Percentiles rank a stretch among this genome's conserved stretches.
phyloP scores from a whole-genome alignment of 35 echinoderm and acorn worm species.

The Strongylocentrotus purpuratus region DNA sequence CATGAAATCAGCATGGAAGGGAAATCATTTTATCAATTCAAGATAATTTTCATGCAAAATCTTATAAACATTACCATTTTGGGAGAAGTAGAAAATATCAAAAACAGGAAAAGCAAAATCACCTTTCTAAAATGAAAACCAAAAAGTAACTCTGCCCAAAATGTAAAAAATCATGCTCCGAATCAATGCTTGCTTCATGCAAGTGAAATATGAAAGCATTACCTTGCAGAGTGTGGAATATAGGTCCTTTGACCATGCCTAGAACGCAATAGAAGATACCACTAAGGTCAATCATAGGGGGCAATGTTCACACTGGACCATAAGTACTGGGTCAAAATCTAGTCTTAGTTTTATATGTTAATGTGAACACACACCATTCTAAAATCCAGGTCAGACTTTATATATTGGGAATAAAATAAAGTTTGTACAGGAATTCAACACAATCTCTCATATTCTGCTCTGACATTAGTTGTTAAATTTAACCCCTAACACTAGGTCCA shows the following conservation, averaged over 20 bases:
- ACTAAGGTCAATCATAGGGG: background rate
- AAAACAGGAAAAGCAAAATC: background rate
- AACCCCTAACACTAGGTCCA: too few relatives aligned
- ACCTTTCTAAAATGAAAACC: background rate
- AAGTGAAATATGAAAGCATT: slow-evolving; percentile 13
- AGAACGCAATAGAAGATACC: background rate
- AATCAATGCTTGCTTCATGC: background rate
- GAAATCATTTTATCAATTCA: too few relatives aligned
- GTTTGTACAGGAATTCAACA: too few relatives aligned
- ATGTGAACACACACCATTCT: background rate
- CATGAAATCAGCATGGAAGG: too few relatives aligned
- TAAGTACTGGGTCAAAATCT: background rate
- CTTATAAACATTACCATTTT: background rate
- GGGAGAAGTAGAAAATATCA: background rate
- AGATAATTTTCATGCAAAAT: background rate
- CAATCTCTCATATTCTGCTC: too few relatives aligned
- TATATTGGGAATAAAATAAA: background rate
- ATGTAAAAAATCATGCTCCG: background rate
- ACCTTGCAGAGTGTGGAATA: background rate
- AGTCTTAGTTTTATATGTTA: background rate
- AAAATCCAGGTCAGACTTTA: background rate
- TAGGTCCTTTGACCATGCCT: background rate
- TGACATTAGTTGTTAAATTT: too few relatives aligned
- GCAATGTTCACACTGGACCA: slow-evolving; percentile 10
- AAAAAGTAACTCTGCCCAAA: background rate